Percentiles rank a stretch among this genome's conserved stretches.
Conservation (phyloP, 2,888 invertebrate species). For the Drosophila yooni region DNA sequence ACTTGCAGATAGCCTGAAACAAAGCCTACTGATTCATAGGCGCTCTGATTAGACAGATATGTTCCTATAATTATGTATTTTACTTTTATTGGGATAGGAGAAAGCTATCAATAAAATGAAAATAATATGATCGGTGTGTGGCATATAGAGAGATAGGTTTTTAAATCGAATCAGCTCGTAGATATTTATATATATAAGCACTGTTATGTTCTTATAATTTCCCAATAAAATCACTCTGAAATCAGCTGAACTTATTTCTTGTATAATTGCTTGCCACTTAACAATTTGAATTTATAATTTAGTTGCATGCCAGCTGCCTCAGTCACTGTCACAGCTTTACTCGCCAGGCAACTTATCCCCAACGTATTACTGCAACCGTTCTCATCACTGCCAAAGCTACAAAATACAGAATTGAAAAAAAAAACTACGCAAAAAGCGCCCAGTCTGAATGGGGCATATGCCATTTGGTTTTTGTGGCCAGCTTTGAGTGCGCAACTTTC, state of each 20-base stretch:
- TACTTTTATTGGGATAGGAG: background rate
- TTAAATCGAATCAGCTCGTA: background rate
- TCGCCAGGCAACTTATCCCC: background rate
- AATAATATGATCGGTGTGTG: background rate
- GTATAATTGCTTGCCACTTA: background rate
- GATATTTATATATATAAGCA: background rate
- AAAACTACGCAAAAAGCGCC: constrained; percentile 22
- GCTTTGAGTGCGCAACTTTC: constrained; percentile 79
- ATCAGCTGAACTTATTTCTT: background rate
- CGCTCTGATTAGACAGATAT: background rate
- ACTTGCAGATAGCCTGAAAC: background rate
- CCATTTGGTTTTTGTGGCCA: constrained; percentile 68
- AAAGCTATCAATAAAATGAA: background rate
- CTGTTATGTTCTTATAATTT: background rate
- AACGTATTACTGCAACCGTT: background rate
- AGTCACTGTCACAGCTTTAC: constrained; percentile 13
- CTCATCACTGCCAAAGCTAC: constrained; percentile 37
- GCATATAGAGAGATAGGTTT: background rate
- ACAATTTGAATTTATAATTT: too few species aligned
- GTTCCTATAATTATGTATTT: background rate
- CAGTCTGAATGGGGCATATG: constrained; percentile 40
- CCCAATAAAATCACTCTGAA: too few species aligned
- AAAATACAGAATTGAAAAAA: background rate
- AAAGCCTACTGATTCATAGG: background rate
- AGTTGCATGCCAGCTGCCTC: background rate